These are phyloP conservation scores for Dicycla oo DNA, from an alignment of 2,888 invertebrate genomes.

Conservation along the genomic window DNA sequence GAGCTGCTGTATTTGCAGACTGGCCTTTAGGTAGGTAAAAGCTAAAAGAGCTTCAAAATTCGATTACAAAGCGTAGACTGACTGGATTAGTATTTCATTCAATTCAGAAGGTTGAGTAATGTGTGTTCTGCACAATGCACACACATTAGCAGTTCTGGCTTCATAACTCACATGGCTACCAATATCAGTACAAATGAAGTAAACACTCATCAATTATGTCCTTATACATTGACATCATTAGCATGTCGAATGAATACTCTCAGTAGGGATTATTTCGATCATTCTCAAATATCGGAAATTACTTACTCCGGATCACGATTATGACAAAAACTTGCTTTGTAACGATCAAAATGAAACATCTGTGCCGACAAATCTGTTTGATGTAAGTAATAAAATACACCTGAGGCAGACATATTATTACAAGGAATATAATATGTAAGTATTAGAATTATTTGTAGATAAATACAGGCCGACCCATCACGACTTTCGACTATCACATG, in stretches of 20 bases:
- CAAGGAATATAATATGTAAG: not conserved
- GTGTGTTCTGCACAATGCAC: constrained; percentile 27
- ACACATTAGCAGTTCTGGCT: constrained; percentile 35
- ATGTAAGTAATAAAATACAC: constrained; percentile 7
- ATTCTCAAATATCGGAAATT: constrained; percentile 12
- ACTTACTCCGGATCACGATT: not conserved
- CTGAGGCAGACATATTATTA: constrained; percentile 1
- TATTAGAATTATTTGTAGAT: constrained; percentile 1
- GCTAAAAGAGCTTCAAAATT: not conserved
- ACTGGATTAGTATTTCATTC: not conserved
- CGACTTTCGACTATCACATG: too few species aligned
- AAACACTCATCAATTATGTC: constrained; percentile 51
- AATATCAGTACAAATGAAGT: constrained; percentile 20
- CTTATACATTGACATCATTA: constrained; percentile 28
- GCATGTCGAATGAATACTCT: constrained; percentile 12
- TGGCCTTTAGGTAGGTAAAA: not conserved
- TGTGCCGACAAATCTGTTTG: constrained; percentile 1
- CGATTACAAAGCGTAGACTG: too few species aligned
- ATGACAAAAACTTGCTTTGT: constrained; percentile 22
- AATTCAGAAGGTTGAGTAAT: not conserved
- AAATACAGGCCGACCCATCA: too few species aligned
- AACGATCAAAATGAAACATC: constrained; percentile 8
- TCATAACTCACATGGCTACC: constrained; percentile 10
- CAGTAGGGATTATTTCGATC: constrained; percentile 15
- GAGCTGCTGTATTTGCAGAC: not conserved